phyloP scores from a whole-genome alignment of 2,797 vertebrate species.

The Enteromius treurensis region DNA sequence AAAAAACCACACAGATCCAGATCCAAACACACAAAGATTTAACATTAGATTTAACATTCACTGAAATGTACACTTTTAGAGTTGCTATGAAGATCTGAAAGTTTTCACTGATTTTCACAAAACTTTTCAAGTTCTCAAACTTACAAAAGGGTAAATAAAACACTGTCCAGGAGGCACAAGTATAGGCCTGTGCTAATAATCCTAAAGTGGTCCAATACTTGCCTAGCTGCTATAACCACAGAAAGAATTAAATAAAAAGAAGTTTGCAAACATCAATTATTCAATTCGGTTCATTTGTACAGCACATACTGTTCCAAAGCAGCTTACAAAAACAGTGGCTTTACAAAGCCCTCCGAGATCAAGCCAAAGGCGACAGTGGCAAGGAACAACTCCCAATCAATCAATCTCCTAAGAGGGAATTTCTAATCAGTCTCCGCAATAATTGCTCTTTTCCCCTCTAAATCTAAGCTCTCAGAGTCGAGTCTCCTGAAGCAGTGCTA shows the following conservation, averaged over 20 bases:
- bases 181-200: not conserved
- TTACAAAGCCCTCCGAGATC: conserved; percentile 1
- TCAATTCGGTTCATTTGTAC: conserved; percentile 4
- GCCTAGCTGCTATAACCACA: not conserved
- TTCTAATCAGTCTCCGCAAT: conserved; percentile 12
- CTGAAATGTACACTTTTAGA: not conserved
- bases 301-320: not conserved
- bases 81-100: not conserved
- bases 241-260: not conserved
- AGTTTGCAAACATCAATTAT: conserved; percentile 20
- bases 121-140: not conserved
- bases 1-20: not conserved
- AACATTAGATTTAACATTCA: no score
- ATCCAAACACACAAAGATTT: no score
- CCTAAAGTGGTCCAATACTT: not conserved
- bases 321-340: not conserved
- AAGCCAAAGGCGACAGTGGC: conserved; percentile 20
- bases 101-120: not conserved
- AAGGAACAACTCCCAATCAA: conserved; percentile 17
- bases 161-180: not conserved
- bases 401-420: conserved; percentile 35
- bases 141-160: conserved; percentile 2
- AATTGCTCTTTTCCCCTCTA: conserved; percentile 22
- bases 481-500: conserved; percentile 19
- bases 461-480: conserved; percentile 21